Base-by-base conservation (phyloP, 2,888 invertebrate species). In the Acleris laterana region DNA sequence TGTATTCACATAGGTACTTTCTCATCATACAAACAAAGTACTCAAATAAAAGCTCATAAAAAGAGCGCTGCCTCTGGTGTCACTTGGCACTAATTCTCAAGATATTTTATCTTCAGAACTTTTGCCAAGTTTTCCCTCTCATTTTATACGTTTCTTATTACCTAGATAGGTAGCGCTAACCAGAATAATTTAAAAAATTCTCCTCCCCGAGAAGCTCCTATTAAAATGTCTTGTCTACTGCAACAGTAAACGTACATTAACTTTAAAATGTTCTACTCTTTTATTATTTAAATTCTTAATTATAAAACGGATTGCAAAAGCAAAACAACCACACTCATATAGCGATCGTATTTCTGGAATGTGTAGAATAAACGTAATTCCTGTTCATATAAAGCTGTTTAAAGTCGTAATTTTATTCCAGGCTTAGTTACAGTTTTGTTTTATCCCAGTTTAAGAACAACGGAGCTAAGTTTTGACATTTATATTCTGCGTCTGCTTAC, bases 401-500 rank as follows among this genome's bases (percentile, higher is more conserved):
- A 66, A 49, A 62, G 51, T 57, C 46, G 19, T 62, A 62, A 66
- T 52, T 66, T 62, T 57, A 57, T 61, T 62, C 48, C 57, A 16
- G 57, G 55, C 56, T 66, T 56, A 46, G 51, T 65, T 61, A 50
- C 59, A 60, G 56, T 66, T 65, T 61, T 57, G 65, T 66, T 61
- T 58, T 57, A 69, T 64, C 70, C 50, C 60, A 63, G 68, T 69
- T 70, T 32, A 52, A 53, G 68, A 69, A 64, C 65, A 65, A 46
- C 68, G 56, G 52, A 63, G 69, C 66, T 61, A 69, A 71, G 68
- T 71, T 71, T 69, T 69, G 71, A 68, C 66, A 69, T 67, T 68
- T 74, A 78, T 73, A 76, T 72, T 70, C 69, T 70, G 67, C 73
- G 74, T 76, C 76, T 75, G 74, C 72, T 76, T 71, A 74, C 74